A percentile compares a stretch with the other conserved stretches of the same genome.
These are phyloP conservation scores for Heliothis virescens DNA, from an alignment of 1,140 invertebrate species.

Conservation along the genomic window DNA sequence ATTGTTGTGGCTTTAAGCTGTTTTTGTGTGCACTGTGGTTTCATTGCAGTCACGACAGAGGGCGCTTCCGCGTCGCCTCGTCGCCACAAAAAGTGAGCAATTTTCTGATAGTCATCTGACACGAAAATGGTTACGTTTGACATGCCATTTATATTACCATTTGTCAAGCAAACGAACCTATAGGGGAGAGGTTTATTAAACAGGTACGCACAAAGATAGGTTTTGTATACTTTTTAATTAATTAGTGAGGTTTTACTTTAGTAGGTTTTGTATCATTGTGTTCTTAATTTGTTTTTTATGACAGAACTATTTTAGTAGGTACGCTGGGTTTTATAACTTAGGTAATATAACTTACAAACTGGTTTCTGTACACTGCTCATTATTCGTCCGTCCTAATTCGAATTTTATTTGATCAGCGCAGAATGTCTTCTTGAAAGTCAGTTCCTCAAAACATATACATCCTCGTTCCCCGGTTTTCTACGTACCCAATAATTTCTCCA, in stretches of 20 bases:
- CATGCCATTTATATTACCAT: constrained; percentile 81
- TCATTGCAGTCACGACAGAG: constrained; percentile 71
- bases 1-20: constrained; percentile 46
- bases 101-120: constrained; percentile 83
- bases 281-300: no score
- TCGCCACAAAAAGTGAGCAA: constrained; percentile 80
- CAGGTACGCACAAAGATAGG: neutral
- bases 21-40: constrained; percentile 51
- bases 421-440: no score
- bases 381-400: no score
- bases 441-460: no score
- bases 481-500: no score
- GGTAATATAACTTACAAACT: no score
- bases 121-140: constrained; percentile 78
- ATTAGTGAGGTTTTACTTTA: neutral
- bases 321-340: no score
- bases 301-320: no score
- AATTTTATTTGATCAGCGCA: no score
- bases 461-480: no score
- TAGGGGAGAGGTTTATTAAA: constrained; percentile 39
- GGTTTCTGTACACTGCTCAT: no score
- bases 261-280: no score
- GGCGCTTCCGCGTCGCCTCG: constrained; percentile 63
- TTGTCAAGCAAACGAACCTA: constrained; percentile 66
- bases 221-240: neutral